Evolutionary conservation across 2,888 invertebrate species (phyloP).

Genomic region (Melieria picta): DNA sequence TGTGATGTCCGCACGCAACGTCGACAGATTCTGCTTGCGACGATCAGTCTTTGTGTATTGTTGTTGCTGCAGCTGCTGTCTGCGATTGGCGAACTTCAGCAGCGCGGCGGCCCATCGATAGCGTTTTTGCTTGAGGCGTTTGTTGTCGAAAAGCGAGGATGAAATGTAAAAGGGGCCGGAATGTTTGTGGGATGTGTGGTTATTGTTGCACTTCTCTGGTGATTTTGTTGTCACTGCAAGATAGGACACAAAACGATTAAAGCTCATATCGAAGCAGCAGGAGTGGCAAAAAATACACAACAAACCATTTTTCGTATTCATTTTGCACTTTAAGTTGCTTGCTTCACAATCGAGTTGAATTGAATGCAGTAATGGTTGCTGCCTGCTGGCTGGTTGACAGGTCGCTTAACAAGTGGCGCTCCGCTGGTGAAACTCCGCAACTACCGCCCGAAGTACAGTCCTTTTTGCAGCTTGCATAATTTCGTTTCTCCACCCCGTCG

Average conservation of each 20-base stretch:
- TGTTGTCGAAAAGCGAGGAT: conserved; percentile 56
- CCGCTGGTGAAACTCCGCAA: no score
- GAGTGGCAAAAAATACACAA: not conserved
- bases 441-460: conserved; percentile 50
- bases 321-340: not conserved
- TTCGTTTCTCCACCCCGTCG: conserved; percentile 35
- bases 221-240: conserved; percentile 32
- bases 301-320: conserved; percentile 10
- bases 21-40: conserved; percentile 46
- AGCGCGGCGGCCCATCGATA: conserved; percentile 51
- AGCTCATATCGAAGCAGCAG: no score
- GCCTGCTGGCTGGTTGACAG: no score
- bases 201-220: conserved; percentile 31
- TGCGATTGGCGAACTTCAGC: conserved; percentile 13
- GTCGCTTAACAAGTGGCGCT: no score
- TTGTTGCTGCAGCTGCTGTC: conserved; percentile 18
- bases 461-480: conserved; percentile 53
- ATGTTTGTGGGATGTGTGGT: conserved; percentile 46
- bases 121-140: conserved; percentile 57
- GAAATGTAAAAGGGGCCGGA: conserved; percentile 62
- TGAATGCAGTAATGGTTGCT: no score
- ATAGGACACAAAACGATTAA: not conserved
- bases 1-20: conserved; percentile 53
- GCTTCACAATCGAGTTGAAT: no score
- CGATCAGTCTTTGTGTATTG: conserved; percentile 43